Conservation (phyloP, 2,888 invertebrate species). For the Drosophila pseudotakahashii region DNA sequence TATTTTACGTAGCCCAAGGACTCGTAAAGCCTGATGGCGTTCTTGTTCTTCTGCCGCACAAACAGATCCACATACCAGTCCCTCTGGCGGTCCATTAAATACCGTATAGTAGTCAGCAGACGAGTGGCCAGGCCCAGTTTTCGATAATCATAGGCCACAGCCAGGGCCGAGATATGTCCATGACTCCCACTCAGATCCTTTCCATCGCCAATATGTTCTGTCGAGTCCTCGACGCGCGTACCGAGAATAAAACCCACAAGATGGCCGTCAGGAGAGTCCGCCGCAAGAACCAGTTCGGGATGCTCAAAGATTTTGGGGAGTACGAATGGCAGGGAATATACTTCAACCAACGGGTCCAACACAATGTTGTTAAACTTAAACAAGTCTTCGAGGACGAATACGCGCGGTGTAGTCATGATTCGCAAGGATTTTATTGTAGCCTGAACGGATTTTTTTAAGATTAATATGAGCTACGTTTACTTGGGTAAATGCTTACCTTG, state of each 20-base stretch:
- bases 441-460: background rate
- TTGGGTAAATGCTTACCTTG: background rate
- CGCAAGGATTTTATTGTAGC: background rate
- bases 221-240: background rate
- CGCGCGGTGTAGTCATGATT: constrained; percentile 46
- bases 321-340: constrained; percentile 37
- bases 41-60: constrained; percentile 48
- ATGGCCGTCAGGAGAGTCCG: constrained; percentile 38
- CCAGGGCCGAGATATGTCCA: constrained; percentile 51
- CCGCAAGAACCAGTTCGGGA: constrained; percentile 41
- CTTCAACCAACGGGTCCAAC: constrained; percentile 48
- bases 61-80: constrained; percentile 50
- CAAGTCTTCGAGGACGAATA: constrained; percentile 47
- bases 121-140: constrained; percentile 51
- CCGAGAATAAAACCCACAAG: constrained; percentile 46
- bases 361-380: constrained; percentile 54
- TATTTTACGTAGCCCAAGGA: constrained; percentile 46
- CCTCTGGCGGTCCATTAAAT: constrained; percentile 14
- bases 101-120: constrained; percentile 31
- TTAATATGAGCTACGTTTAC: background rate
- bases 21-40: constrained; percentile 48
- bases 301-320: constrained; percentile 33
- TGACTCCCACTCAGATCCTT: constrained; percentile 5
- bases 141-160: constrained; percentile 41
- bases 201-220: background rate